phyloP scores from a whole-genome alignment of 2,797 vertebrate genomes.

The Serranus cabrilla region DNA sequence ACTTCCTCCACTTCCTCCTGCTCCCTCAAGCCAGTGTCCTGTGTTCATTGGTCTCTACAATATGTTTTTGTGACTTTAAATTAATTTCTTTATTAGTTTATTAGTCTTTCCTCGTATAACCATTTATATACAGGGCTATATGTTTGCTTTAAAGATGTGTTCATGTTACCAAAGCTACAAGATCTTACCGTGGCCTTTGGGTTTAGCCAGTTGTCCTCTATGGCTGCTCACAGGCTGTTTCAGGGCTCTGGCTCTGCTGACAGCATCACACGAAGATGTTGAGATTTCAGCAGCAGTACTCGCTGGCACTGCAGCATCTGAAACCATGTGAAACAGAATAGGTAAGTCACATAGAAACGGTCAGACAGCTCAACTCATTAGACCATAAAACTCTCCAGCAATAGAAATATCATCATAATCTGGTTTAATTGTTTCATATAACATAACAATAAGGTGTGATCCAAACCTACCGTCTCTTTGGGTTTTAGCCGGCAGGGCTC shows the following conservation, averaged over 20 bases:
- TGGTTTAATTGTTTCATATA: not conserved
- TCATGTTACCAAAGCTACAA: not conserved
- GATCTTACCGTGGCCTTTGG: slow-evolving; percentile 41
- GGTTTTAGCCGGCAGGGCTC: slow-evolving; percentile 38
- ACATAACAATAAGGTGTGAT: not conserved
- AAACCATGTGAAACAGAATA: slow-evolving; percentile 4
- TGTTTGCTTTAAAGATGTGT: not conserved
- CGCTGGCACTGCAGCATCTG: slow-evolving; percentile 39
- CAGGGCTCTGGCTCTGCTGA: slow-evolving; percentile 28
- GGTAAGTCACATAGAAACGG: not conserved
- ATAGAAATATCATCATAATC: not conserved
- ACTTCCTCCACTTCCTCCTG: not conserved
- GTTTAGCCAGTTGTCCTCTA: slow-evolving; percentile 26
- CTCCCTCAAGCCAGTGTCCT: not conserved
- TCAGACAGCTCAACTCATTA: no score
- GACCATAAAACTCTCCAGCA: not conserved
- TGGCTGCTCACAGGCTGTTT: slow-evolving; percentile 44
- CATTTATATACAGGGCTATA: not conserved
- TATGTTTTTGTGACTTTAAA: not conserved
- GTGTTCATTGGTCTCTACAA: not conserved
- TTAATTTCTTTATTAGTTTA: not conserved
- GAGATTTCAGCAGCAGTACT: slow-evolving; percentile 32
- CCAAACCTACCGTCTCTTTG: slow-evolving; percentile 47
- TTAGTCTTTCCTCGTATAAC: not conserved
- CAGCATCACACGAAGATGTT: not conserved